Base-by-base conservation (phyloP, 2,113 vertebrate species). In the Oreotragus oreotragus region DNA sequence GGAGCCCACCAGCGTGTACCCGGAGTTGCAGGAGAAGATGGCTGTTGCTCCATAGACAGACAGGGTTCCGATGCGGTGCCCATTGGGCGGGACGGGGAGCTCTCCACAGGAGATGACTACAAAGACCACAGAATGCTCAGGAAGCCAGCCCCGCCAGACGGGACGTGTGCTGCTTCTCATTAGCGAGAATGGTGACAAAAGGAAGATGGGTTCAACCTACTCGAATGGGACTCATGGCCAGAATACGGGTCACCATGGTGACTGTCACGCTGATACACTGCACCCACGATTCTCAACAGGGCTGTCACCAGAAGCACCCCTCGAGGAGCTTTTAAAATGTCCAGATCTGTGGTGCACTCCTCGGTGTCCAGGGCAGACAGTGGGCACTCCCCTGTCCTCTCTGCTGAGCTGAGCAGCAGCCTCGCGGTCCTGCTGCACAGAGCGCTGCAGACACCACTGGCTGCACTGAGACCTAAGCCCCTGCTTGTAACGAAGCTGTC, bases 11-110 rank as follows among this genome's bases (percentile, higher is more conserved):
- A 99, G 98, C 0, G 99, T 99, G 95, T 99, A 99, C 45, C 99
- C 99, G 0, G 99, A 99, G 98, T 99, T 99, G 98, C 99, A 99
- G 97, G 99, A 99, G 98, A 99, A 99, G 98, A 99, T 99, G 96
- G 99, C 99, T 0, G 99, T 99, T 6, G 99, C 99, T 53, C 99
- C 99, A 0, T 99, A 99, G 53, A 98, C 98, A 33, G 99, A 99
- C 94, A 99, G 91, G 0, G 99, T 99, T 84, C 99, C 99, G 2
- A 99, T 99, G 98, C 99, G 99, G 99, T 99, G 99, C 39, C 99
- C 99, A 2, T 99, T 99, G 1, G 99, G 99, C 1, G 99, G 99
- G 1, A 99, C 99, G 0, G 99, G 99, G 88, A 99, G 99, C 49
- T 99, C 99, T 86, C 99, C 99, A 0, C 99, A 99, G 77, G 99